Evolutionary conservation across 1,140 invertebrate species (phyloP).

Genomic region (Bombus confusus): DNA sequence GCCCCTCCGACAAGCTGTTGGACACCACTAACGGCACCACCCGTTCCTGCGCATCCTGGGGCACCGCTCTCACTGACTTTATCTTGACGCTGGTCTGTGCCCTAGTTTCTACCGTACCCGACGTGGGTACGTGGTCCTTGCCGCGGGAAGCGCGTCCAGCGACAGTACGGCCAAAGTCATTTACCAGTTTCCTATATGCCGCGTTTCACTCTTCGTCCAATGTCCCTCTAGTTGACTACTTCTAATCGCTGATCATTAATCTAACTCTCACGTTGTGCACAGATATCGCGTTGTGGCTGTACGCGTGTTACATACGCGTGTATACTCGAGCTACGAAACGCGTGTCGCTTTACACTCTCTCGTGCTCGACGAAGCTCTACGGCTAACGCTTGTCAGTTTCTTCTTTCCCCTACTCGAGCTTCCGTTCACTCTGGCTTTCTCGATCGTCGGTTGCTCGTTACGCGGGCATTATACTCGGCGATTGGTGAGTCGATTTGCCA

Average conservation of each 20-base stretch:
- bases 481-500: constrained; percentile 23
- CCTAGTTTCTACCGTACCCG: constrained; percentile 72
- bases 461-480: constrained; percentile 41
- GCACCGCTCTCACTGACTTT: constrained; percentile 70
- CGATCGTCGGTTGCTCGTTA: constrained; percentile 36
- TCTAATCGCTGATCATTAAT: not conserved
- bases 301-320: not conserved
- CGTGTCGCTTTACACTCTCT: constrained; percentile 13
- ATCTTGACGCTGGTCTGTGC: constrained; percentile 75
- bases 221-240: not conserved
- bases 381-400: not conserved
- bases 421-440: not conserved
- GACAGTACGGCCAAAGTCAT: constrained; percentile 46
- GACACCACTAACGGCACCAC: constrained; percentile 75
- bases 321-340: not conserved
- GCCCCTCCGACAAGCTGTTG: constrained; percentile 66
- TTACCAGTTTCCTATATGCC: constrained; percentile 30
- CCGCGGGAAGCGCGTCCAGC: constrained; percentile 21
- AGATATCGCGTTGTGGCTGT: not conserved
- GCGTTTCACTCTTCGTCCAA: not conserved
- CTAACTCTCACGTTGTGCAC: not conserved
- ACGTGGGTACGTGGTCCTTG: constrained; percentile 54
- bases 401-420: not conserved
- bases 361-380: not conserved
- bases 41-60: constrained; percentile 74